Evolutionary conservation across 2,888 invertebrate species (phyloP).

Genomic region (Catocala nupta): DNA sequence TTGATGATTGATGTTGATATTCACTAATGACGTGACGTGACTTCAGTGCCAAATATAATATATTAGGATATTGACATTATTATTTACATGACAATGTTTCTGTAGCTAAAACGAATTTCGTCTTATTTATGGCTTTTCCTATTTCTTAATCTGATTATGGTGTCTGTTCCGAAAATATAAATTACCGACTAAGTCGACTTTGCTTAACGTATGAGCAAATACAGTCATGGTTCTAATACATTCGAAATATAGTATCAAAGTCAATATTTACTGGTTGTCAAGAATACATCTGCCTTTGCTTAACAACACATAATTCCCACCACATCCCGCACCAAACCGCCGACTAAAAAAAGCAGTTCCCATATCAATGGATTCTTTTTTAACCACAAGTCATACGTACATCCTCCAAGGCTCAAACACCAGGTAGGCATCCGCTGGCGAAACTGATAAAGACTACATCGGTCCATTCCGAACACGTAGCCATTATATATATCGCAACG

Average conservation of each 20-base stretch:
- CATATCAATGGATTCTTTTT: slow-evolving; percentile 34
- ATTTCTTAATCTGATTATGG: too few species aligned
- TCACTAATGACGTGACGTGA: not conserved
- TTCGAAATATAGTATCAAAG: too few species aligned
- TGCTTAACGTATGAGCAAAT: too few species aligned
- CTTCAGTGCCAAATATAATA: not conserved
- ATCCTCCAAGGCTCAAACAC: slow-evolving; percentile 45
- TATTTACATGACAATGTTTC: not conserved
- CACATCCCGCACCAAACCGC: not conserved
- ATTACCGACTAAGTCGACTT: too few species aligned
- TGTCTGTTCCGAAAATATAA: too few species aligned
- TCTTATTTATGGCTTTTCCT: too few species aligned
- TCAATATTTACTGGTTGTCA: too few species aligned
- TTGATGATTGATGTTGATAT: too few species aligned
- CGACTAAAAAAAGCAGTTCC: slow-evolving; percentile 18
- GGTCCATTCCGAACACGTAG: slow-evolving; percentile 52
- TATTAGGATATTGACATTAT: not conserved
- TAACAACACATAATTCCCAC: not conserved
- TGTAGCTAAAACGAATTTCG: too few species aligned
- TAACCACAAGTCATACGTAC: slow-evolving; percentile 40
- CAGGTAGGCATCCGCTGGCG: slow-evolving; percentile 61
- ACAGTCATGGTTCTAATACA: too few species aligned
- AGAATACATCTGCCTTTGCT: too few species aligned
- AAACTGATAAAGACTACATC: slow-evolving; percentile 65
- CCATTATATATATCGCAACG: slow-evolving; percentile 9